phyloP scores from a whole-genome alignment of 2,888 invertebrate species.

The Leptogaster cylindrica region DNA sequence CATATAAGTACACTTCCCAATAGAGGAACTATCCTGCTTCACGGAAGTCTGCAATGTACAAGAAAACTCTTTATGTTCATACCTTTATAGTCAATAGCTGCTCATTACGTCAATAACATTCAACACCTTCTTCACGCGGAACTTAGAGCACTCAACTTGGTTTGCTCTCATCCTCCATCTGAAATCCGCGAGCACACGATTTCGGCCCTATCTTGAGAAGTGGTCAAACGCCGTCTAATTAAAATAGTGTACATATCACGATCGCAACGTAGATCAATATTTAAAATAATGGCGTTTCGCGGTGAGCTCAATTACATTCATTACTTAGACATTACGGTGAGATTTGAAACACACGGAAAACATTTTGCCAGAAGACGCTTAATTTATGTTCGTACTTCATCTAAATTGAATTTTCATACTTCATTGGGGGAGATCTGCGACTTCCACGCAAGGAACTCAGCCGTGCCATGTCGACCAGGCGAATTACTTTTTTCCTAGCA shows the following conservation, averaged over 20 bases:
- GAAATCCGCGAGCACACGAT: not conserved
- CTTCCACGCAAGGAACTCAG: not conserved
- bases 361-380: constrained; percentile 1
- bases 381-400: not conserved
- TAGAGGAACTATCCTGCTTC: too few relatives aligned
- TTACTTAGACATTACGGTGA: constrained; percentile 1
- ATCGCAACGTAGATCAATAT: constrained; percentile 1
- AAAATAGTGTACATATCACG: constrained; percentile 24
- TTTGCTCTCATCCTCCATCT: not conserved
- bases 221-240: constrained; percentile 21
- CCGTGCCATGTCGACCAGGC: not conserved
- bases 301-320: constrained; percentile 1
- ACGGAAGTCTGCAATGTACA: too few relatives aligned
- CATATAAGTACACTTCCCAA: too few relatives aligned
- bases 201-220: constrained; percentile 5
- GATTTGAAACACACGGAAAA: not conserved
- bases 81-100: constrained; percentile 6
- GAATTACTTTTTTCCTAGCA: not conserved
- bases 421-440: not conserved
- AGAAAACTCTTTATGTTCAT: too few relatives aligned
- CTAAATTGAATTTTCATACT: constrained; percentile 15
- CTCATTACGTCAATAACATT: constrained; percentile 1
- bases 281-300: constrained; percentile 10
- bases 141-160: not conserved
- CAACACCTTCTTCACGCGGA: constrained; percentile 1